These are phyloP conservation scores for Aphis gossypii DNA, from an alignment of 1,140 invertebrate species.

Conservation along the genomic window DNA sequence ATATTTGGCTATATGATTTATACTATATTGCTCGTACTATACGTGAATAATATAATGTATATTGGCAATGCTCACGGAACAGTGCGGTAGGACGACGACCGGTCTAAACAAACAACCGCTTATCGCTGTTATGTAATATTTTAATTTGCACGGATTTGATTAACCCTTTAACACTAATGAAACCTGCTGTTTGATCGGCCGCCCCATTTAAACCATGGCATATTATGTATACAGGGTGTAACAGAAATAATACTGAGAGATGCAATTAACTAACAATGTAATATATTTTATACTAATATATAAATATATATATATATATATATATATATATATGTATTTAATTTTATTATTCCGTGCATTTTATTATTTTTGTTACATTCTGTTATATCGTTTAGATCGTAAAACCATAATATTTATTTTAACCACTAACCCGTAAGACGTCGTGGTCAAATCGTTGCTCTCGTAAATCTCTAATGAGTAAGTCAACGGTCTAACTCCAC, in stretches of 20 bases:
- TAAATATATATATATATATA: too few species aligned
- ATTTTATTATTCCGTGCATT: not conserved
- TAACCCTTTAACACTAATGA: not conserved
- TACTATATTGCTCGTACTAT: not conserved
- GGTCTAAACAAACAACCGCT: not conserved
- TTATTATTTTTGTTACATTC: not conserved
- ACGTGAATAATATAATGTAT: not conserved
- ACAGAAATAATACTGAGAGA: not conserved
- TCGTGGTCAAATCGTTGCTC: not conserved
- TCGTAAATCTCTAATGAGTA: conserved; percentile 42
- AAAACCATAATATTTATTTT: not conserved
- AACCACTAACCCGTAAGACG: not conserved
- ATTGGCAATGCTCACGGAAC: not conserved
- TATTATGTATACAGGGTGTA: not conserved
- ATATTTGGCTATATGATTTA: not conserved
- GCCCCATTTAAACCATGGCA: not conserved
- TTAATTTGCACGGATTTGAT: not conserved
- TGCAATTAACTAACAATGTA: not conserved
- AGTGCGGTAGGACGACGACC: not conserved
- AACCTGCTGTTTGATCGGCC: not conserved
- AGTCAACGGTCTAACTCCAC: conserved; percentile 8
- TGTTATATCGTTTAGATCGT: too few species aligned
- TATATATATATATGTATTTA: not conserved
- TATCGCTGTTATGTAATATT: not conserved
- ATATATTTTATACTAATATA: not conserved